Percentiles rank a stretch among this genome's conserved stretches.
These are phyloP conservation scores for Aurelia coerulea DNA, from an alignment of 30 jellyfish, hydroid and myxozoan genomes.

Conservation along the genomic window DNA sequence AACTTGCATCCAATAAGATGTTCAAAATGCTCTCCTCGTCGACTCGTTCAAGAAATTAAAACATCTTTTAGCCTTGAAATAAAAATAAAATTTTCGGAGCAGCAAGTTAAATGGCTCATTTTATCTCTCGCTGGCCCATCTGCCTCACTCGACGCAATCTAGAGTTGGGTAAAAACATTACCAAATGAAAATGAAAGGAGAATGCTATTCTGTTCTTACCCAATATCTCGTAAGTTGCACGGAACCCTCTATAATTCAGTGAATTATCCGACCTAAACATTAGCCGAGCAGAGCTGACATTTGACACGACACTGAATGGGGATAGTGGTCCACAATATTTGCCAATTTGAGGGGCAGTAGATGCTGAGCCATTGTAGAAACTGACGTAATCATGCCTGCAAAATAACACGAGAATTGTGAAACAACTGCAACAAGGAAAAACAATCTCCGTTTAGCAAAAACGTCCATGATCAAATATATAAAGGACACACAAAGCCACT, in stretches of 20 bases:
- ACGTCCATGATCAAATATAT: too few relatives aligned
- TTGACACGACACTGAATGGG: constrained; percentile 40
- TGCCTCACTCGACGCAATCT: not conserved
- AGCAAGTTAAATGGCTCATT: too few relatives aligned
- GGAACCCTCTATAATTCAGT: constrained; percentile 28
- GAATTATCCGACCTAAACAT: constrained; percentile 42
- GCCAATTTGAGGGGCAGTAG: constrained; percentile 25
- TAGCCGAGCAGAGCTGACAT: constrained; percentile 17
- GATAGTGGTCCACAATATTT: constrained; percentile 26
- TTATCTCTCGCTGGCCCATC: not conserved
- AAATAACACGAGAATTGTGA: not conserved
- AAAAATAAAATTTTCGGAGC: too few relatives aligned
- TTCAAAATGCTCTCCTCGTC: too few relatives aligned
- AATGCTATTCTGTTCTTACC: not conserved
- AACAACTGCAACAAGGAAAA: not conserved
- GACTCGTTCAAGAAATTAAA: too few relatives aligned
- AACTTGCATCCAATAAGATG: too few relatives aligned
- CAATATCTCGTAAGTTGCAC: constrained; percentile 39
- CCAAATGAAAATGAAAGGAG: not conserved
- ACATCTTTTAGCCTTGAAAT: too few relatives aligned
- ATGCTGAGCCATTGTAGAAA: constrained; percentile 37
- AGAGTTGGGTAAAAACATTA: not conserved
- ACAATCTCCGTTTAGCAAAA: not conserved
- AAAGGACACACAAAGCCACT: too few relatives aligned
- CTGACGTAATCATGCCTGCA: constrained; percentile 52